Evolutionary conservation across 1,140 invertebrate species (phyloP).

Genomic region (Varroa destructor): DNA sequence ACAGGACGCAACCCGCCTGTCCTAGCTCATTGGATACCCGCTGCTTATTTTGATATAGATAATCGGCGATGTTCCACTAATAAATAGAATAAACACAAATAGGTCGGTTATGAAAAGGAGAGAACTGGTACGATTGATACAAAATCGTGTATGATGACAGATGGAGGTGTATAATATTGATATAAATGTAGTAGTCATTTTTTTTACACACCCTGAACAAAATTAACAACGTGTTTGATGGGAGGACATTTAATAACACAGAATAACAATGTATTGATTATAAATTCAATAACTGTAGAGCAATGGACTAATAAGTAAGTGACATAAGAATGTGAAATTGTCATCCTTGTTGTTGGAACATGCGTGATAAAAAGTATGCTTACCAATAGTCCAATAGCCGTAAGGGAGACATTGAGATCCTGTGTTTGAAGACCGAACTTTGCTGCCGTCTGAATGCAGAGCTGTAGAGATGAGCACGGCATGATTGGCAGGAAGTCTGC

Average conservation of each 20-base stretch:
- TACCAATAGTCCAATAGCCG: constrained; percentile 89
- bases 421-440: constrained; percentile 91
- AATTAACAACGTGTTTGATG: no score
- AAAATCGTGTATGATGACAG: neutral
- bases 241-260: no score
- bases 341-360: neutral
- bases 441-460: constrained; percentile 82
- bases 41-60: constrained; percentile 86
- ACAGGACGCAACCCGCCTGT: constrained; percentile 29
- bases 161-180: neutral
- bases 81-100: constrained; percentile 33
- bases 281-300: no score
- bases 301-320: no score
- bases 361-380: neutral
- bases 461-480: constrained; percentile 68
- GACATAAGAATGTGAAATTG: no score
- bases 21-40: constrained; percentile 49
- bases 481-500: constrained; percentile 83
- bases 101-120: neutral
- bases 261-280: no score
- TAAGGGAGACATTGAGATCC: constrained; percentile 95
- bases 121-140: neutral
- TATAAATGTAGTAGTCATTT: neutral
- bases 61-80: constrained; percentile 95
- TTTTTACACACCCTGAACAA: no score